phyloP scores from a whole-genome alignment of 2,113 vertebrate species.

The Propithecus coquereli region DNA sequence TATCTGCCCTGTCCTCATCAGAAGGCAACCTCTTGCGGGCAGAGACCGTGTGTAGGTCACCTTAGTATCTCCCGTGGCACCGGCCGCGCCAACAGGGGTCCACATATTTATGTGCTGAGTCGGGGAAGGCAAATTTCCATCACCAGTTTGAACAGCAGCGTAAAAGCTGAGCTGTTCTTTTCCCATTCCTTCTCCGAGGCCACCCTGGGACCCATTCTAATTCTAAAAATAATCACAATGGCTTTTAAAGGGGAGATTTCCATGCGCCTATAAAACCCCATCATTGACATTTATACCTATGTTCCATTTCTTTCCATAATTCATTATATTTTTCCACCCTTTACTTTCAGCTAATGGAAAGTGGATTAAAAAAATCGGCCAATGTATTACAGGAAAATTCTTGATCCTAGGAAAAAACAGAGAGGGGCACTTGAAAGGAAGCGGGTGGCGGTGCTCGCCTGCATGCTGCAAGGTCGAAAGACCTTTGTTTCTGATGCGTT shows the following conservation, averaged over 20 bases:
- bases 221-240: background rate
- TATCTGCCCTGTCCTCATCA: background rate
- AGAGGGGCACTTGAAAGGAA: background rate
- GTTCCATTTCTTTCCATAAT: background rate
- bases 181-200: background rate
- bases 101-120: accelerated
- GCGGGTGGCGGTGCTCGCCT: accelerated
- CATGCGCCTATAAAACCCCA: background rate
- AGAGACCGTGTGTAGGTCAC: background rate
- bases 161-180: background rate
- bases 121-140: too few relatives aligned
- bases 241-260: background rate
- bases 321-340: background rate
- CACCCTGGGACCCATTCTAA: background rate
- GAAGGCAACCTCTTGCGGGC: background rate
- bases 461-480: background rate
- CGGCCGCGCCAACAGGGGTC: accelerated
- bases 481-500: accelerated
- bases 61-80: background rate
- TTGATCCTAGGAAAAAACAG: background rate
- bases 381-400: background rate
- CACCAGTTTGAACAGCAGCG: background rate
- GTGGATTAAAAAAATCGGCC: background rate
- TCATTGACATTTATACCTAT: background rate
- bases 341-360: background rate